Percentiles rank a stretch among this genome's conserved stretches.
These are phyloP conservation scores for Drosophila busckii DNA, from an alignment of 1,140 invertebrate species.

Conservation along the genomic window DNA sequence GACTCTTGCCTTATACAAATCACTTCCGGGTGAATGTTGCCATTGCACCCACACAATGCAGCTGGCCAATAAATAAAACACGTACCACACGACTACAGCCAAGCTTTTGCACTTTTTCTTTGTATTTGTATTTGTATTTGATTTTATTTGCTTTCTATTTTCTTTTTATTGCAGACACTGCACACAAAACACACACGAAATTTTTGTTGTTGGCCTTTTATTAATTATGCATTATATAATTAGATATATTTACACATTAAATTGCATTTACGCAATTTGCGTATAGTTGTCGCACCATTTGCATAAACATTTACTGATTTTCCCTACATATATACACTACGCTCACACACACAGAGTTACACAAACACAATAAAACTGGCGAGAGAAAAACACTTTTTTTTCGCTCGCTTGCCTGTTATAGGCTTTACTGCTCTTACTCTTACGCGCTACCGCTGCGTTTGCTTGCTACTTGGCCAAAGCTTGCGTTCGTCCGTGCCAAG, in stretches of 20 bases:
- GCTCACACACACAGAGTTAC: slow-evolving; percentile 19
- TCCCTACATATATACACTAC: slow-evolving; percentile 21
- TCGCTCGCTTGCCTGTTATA: slow-evolving; percentile 5
- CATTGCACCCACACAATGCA: slow-evolving; percentile 37
- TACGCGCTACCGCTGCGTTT: no score
- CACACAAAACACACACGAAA: not conserved
- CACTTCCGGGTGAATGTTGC: slow-evolving; percentile 47
- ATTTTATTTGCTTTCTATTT: no score
- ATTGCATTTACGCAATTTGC: slow-evolving; percentile 53
- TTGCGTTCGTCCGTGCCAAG: no score
- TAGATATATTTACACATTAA: slow-evolving; percentile 43
- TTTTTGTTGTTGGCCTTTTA: slow-evolving; percentile 28
- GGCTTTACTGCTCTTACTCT: not conserved
- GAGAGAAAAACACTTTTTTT: slow-evolving; percentile 18
- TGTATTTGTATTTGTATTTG: no score
- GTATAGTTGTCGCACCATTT: slow-evolving; percentile 55
- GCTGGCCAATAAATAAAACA: slow-evolving; percentile 23
- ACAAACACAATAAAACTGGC: slow-evolving; percentile 20
- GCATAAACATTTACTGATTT: slow-evolving; percentile 64
- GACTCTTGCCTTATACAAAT: slow-evolving; percentile 56
- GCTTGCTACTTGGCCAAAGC: no score
- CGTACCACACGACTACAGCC: slow-evolving; percentile 5
- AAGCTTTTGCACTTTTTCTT: no score
- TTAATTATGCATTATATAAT: slow-evolving; percentile 68
- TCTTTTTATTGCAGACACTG: not conserved